Base-by-base conservation (phyloP, 2,113 vertebrate genomes). In the Pipa parva region DNA sequence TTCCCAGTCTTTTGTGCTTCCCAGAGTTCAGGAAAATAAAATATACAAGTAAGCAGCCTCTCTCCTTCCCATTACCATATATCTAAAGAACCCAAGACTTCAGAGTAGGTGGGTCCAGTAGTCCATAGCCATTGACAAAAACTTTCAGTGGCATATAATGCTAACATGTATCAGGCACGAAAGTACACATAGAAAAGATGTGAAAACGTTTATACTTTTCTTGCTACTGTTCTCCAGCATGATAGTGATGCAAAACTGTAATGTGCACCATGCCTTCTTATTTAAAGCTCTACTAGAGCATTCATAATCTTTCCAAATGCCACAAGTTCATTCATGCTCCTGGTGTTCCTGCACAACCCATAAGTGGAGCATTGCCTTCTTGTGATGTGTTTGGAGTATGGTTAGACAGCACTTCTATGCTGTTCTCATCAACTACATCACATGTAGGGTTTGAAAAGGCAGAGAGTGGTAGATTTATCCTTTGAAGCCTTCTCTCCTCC, bases 391-490 rank as follows among this genome's bases (percentile, higher is more conserved):
- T 82, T 0, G 93, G 92, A 0, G 84, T 91, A 60, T 81, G 87
- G 75, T 79, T 86, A 77, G 81, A 82, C 25, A 82, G 80, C 54
- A 95, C 87, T 7, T 90, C 91, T 0, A 98, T 71, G 5, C 89
- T 90, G 78, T 89, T 95, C 81, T 97, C 97, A 0, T 99, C 97
- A 13, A 93, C 74, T 0, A 95, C 82, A 84, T 98, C 97, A 0
- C 95, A 99, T 42, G 88, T 80, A 6, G 92, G 89, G 72, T 99
- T 99, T 75, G 78, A 83, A 78, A 98, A 99, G 0, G 97, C 94
- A 0, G 97, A 94, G 51, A 96, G 83, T 0, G 93, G 94, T 71
- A 99, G 79, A 1, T 89, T 95, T 83, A 95, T 92, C 52, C 92
- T 87, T 84, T 98, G 94, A 93, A 97, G 93, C 78, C 96, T 93